These are phyloP conservation scores for Phrynocephalus guinanensis DNA, from an alignment of 2,797 vertebrate genomes.

Conservation along the genomic window DNA sequence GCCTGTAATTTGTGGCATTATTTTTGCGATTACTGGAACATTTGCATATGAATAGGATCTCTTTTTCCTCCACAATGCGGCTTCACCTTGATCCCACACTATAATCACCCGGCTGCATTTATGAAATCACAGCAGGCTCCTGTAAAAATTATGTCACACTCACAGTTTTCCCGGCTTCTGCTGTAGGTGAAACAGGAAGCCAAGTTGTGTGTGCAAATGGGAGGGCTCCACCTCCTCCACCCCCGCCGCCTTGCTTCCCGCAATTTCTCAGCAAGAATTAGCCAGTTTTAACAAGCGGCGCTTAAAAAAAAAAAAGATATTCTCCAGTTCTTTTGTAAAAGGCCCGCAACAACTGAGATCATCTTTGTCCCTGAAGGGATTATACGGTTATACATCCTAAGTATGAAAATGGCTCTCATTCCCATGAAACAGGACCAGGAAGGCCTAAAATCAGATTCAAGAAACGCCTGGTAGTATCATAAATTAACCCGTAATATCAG, in stretches of 20 bases:
- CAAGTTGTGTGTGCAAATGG: conserved; percentile 58
- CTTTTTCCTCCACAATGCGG: conserved; percentile 69
- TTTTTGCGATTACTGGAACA: conserved; percentile 72
- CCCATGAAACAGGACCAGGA: not conserved
- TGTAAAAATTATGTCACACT: conserved; percentile 63
- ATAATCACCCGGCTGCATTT: conserved; percentile 69
- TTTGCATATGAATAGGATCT: conserved; percentile 74
- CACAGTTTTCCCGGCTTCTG: conserved; percentile 69
- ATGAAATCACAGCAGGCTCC: conserved; percentile 71
- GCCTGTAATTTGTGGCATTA: conserved; percentile 74
- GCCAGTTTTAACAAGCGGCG: conserved; percentile 48
- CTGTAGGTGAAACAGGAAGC: conserved; percentile 67
- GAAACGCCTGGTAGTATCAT: no score
- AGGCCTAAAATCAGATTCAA: not conserved
- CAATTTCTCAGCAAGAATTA: conserved; percentile 32
- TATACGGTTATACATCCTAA: conserved; percentile 48
- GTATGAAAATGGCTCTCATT: conserved; percentile 43
- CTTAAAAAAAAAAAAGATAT: conserved; percentile 52
- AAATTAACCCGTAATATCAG: conserved; percentile 44
- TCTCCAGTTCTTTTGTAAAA: conserved; percentile 48
- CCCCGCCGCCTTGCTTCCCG: no score
- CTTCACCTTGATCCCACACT: conserved; percentile 74
- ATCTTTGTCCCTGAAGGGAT: conserved; percentile 32
- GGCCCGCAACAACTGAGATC: conserved; percentile 54
- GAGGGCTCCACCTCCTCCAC: not conserved